Conservation (phyloP, 2,113 vertebrate species). For the Mormyrus lacerda region DNA sequence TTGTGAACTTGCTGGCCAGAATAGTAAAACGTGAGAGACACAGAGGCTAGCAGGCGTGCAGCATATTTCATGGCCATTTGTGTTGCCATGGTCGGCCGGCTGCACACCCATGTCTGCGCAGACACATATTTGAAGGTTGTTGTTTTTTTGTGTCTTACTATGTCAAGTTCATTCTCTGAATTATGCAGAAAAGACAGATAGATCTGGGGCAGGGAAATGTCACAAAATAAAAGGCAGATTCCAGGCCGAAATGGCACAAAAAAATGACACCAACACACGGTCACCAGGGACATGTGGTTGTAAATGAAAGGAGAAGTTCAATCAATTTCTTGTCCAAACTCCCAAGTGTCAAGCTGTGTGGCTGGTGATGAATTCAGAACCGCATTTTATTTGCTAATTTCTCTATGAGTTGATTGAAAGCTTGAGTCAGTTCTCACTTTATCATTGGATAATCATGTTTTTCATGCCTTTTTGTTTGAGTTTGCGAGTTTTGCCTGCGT, state of each 20-base stretch:
- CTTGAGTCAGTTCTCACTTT: neutral
- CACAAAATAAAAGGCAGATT: neutral
- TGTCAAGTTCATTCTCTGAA: neutral
- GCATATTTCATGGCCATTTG: neutral
- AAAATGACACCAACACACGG: neutral
- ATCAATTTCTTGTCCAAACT: neutral
- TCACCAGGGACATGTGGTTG: neutral
- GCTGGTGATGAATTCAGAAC: neutral
- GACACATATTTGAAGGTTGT: neutral
- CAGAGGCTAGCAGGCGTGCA: neutral
- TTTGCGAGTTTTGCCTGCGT: neutral
- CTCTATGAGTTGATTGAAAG: neutral
- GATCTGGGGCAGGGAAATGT: neutral
- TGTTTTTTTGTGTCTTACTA: neutral
- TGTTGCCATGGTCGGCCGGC: neutral
- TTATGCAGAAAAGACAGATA: neutral
- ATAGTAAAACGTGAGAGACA: neutral
- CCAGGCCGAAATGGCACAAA: neutral
- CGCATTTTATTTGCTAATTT: neutral
- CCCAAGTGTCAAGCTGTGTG: neutral
- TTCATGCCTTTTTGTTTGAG: neutral
- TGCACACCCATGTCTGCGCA: neutral
- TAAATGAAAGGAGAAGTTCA: neutral
- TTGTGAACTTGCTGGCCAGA: neutral
- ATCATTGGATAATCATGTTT: neutral